Evolutionary conservation across 2,888 invertebrate genomes (phyloP).

Genomic region (Rhamphomyia laevipes): DNA sequence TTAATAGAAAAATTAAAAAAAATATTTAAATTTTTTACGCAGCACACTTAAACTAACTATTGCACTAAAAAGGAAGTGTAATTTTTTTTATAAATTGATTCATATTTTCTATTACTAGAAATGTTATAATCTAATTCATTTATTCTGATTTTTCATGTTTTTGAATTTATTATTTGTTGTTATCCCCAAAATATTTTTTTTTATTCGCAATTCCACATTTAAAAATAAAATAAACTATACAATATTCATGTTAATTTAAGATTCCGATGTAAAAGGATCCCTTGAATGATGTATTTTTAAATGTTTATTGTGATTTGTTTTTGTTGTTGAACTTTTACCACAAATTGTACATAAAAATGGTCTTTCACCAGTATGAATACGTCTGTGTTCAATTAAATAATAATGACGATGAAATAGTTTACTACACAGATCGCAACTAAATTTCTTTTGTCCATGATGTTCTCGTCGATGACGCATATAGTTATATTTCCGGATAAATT

Average conservation of each 20-base stretch:
- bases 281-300: conserved; percentile 80
- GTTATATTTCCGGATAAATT: conserved; percentile 80
- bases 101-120: no score
- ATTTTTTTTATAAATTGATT: no score
- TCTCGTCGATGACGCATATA: conserved; percentile 75
- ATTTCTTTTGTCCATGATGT: conserved; percentile 69
- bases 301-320: conserved; percentile 85
- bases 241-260: conserved; percentile 25
- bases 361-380: conserved; percentile 65
- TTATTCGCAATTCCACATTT: no score
- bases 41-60: no score
- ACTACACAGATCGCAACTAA: conserved; percentile 62
- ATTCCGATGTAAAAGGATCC: conserved; percentile 75
- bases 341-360: conserved; percentile 80
- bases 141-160: no score
- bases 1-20: no score
- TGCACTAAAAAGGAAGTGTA: no score
- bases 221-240: no score
- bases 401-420: conserved; percentile 80
- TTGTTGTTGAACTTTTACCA: conserved; percentile 79
- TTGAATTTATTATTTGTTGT: no score
- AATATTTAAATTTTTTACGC: no score
- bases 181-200: no score
- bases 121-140: no score
- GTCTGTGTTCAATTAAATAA: conserved; percentile 76